Evolutionary conservation across 2,888 invertebrate species (phyloP), one percentile per base, ranked within the genome.

Genomic region (Phytoseiulus persimilis): DNA sequence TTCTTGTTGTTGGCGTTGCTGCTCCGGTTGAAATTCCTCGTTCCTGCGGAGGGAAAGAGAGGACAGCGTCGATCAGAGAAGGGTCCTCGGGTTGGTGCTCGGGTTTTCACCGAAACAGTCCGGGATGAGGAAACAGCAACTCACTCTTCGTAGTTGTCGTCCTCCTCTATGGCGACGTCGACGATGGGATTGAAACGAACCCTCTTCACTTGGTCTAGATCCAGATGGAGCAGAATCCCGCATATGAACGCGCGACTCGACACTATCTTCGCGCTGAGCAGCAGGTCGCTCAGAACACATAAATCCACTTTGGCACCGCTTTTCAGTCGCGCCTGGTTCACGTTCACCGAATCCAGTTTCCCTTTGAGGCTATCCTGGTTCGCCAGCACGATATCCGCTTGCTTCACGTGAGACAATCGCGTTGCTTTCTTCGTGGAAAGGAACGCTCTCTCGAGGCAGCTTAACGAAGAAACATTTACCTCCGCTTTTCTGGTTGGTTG

Each of bases 161-260:
- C 32, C 39, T 87, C 87, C 2, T 32, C 87, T 3, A 87, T 45
- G 9, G 33, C 87, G 6, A 87, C 87, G 87, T 87, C 87, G 6
- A 87, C 87, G 32, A 87, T 87, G 32, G 87, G 87, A 32, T 87
- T 87, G 33, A 87, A 87, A n/a, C 87, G 87, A 2, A 87, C 87
- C 18, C 45, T 31, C 23, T 87, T 87, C 87, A 33, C 87, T 28
- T 87, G 33, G 32, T n/a, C 28, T 23, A 39, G n/a, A 45, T 87
- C 87, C 23, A 87, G 32, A 28, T 87, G 45, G 28, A 87, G 45
- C n/a, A 87, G 87, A 6, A 87, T 14, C 31, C 33, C 87, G 87
- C 87, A 87, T 28, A 87, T 6, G 33, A 87, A 87, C 14, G 87
- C 87, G 33, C 87, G 87, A 87, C 87, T 87, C 5, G 87, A 87